Percentiles rank a stretch among this genome's conserved stretches.
These are phyloP conservation scores for Creontiades dilutus DNA, from an alignment of 2,888 invertebrate genomes.

Conservation along the genomic window DNA sequence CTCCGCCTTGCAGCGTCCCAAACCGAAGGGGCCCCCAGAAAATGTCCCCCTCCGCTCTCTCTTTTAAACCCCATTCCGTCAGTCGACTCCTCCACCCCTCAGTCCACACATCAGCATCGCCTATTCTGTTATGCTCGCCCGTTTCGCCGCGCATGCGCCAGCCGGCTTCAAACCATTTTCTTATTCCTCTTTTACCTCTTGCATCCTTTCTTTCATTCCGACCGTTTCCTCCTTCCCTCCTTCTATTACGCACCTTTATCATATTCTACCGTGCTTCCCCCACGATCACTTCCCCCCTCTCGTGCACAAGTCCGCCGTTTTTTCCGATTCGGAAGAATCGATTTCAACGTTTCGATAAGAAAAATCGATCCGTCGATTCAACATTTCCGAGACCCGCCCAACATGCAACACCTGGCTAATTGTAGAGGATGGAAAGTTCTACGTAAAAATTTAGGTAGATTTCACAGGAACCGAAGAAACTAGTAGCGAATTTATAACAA, in stretches of 20 bases:
- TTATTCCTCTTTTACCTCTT: constrained; percentile 45
- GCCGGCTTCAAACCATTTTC: not conserved
- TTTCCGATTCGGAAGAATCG: not conserved
- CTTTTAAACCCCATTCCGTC: constrained; percentile 15
- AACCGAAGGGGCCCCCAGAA: constrained; percentile 27
- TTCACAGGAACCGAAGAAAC: too few relatives aligned
- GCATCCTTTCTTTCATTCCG: constrained; percentile 44
- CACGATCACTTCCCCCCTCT: not conserved
- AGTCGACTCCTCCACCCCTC: constrained; percentile 6
- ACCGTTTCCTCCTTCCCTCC: constrained; percentile 14
- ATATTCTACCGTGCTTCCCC: not conserved
- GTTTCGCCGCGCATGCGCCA: constrained; percentile 74
- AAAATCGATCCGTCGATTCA: not conserved
- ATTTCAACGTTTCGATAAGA: not conserved
- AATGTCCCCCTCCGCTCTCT: constrained; percentile 17
- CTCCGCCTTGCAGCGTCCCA: constrained; percentile 5
- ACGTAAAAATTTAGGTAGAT: too few relatives aligned
- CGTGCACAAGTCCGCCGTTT: not conserved
- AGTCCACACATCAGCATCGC: constrained; percentile 58
- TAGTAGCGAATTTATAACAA: too few relatives aligned
- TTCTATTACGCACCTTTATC: not conserved
- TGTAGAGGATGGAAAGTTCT: too few relatives aligned
- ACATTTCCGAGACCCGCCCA: not conserved
- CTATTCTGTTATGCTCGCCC: constrained; percentile 71
- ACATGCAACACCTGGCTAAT: too few relatives aligned